Base-by-base conservation (phyloP, 2,888 invertebrate species). In the Eueremaeus valkanovi region DNA sequence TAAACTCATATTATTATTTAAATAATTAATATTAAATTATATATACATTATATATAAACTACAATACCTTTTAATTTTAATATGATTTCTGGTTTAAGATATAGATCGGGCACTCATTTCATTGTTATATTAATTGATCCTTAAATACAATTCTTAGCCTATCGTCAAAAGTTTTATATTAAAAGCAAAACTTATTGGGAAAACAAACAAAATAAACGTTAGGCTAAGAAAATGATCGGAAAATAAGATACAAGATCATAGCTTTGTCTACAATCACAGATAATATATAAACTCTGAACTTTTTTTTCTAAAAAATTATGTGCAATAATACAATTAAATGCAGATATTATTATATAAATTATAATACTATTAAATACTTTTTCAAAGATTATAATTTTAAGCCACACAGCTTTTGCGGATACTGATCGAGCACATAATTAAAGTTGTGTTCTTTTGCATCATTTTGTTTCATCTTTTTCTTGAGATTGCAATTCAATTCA, bases 91-190 rank as follows among this genome's bases (percentile, higher is more conserved):
- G 33, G 3, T 36, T 63, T 63, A 63, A 63, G 16, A 24, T 24
- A 58, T 24, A 24, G 63, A 36, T 63, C 18, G 63, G 63, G 63
- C 66, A 66, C 36, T 36, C 66, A 66, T 66, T 66, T 66, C 18
- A 66, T 40, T 66, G 18, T 66, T 61, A 27, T 29, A 66, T 66
- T 18, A 24, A 33, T 66, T 61, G 1, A 66, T 58, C n/a, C 2
- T 49, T 49, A 49, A 33, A 11, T 55, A 55, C 55, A 55, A 9
- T 9, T 55, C n/a, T 21, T 55, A 55, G 55, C 51, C 18, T 11
- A 21, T 3, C 18, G 3, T 55, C 55, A 55, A 3, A 24, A 11
- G 24, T 55, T 27, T 42, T 42, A n/a, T n/a, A n/a, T n/a, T n/a
- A n/a, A n/a, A n/a, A n/a, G n/a, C n/a, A n/a, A n/a, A n/a, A n/a